Conservation (phyloP, 2,113 vertebrate genomes). For the Lipophrys pholis region DNA sequence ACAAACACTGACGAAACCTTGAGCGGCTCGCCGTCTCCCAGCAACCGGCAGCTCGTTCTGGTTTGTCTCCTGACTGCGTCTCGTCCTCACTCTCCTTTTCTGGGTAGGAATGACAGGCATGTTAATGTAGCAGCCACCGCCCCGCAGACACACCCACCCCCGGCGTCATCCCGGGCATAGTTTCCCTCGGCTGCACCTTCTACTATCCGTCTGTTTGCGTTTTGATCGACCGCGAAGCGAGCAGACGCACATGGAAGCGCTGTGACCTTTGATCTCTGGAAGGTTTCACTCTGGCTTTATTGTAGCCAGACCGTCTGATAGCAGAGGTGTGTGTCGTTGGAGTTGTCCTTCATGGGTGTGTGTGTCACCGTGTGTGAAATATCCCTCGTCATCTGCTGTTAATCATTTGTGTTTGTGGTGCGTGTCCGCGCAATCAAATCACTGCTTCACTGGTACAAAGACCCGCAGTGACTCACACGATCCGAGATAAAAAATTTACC, state of each 20-base stretch:
- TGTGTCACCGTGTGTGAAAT: background rate
- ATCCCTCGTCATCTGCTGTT: fast-evolving
- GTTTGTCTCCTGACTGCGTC: constrained; percentile 26
- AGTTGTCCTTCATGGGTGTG: background rate
- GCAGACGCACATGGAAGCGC: too few relatives aligned
- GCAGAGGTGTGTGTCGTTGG: background rate
- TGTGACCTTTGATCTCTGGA: constrained; percentile 11
- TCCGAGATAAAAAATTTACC: too few relatives aligned
- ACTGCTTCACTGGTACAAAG: too few relatives aligned
- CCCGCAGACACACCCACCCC: constrained; percentile 38
- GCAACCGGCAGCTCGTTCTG: too few relatives aligned
- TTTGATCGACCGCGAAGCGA: too few relatives aligned
- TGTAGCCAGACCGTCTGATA: constrained; percentile 12
- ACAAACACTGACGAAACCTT: too few relatives aligned
- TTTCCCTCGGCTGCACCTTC: background rate
- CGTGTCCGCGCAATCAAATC: background rate
- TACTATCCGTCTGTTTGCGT: too few relatives aligned
- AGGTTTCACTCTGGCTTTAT: background rate
- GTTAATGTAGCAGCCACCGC: constrained; percentile 36
- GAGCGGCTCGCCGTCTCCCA: too few relatives aligned
- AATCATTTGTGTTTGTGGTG: background rate
- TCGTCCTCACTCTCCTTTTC: constrained; percentile 22
- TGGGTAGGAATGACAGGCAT: constrained; percentile 62
- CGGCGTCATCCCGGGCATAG: background rate
- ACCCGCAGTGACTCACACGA: too few relatives aligned